Evolutionary conservation across 37 sponge, comb jelly and placozoan genomes (phyloP).

Genomic region (Chondrilla cf. caribensis): DNA sequence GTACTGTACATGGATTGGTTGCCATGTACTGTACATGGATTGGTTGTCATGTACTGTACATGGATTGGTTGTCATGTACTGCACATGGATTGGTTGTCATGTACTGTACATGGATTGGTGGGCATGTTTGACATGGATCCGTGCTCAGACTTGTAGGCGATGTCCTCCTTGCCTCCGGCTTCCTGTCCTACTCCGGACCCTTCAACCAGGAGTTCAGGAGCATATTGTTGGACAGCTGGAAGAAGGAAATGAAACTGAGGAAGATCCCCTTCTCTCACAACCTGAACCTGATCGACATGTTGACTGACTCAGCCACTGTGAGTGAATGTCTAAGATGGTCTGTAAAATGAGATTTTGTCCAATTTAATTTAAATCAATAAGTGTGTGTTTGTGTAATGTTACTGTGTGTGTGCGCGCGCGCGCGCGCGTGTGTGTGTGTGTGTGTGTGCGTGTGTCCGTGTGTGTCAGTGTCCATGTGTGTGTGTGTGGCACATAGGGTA

Average conservation of each 20-base stretch:
- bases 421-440: too few relatives aligned
- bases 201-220: constrained; percentile 98
- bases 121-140: too few relatives aligned
- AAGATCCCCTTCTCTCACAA: constrained; percentile 80
- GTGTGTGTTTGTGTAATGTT: too few relatives aligned
- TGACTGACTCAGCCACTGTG: constrained; percentile 78
- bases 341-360: too few relatives aligned
- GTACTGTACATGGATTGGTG: too few relatives aligned
- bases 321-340: not conserved
- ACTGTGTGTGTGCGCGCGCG: too few relatives aligned
- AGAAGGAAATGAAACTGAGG: constrained; percentile 76
- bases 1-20: too few relatives aligned
- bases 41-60: too few relatives aligned
- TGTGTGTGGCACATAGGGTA: not conserved
- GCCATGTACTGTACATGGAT: too few relatives aligned
- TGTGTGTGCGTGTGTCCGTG: not conserved
- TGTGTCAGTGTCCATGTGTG: not conserved
- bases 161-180: constrained; percentile 93
- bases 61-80: too few relatives aligned
- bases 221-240: constrained; percentile 81
- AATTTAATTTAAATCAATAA: too few relatives aligned
- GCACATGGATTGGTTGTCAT: too few relatives aligned
- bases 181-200: constrained; percentile 98
- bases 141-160: constrained; percentile 96
- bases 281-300: constrained; percentile 87